Conservation (phyloP, 2,888 invertebrate genomes). For the Xanthia togata region DNA sequence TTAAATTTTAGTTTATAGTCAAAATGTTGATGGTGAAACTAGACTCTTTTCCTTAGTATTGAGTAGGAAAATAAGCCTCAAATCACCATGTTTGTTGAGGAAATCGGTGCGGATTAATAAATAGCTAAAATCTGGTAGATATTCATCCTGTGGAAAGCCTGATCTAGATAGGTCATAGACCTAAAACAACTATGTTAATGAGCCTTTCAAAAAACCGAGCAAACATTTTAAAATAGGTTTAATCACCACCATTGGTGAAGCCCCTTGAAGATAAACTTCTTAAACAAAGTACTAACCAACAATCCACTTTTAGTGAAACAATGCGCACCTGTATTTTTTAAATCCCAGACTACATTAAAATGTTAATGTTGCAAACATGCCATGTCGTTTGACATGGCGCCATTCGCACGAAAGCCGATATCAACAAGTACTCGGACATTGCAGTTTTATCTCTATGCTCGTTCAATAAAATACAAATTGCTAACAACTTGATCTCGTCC, state of each 20-base stretch:
- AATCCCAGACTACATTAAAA: conserved; percentile 42
- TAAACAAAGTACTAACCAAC: neutral
- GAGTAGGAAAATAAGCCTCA: neutral
- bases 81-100: neutral
- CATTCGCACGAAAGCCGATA: conserved; percentile 41
- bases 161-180: neutral
- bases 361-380: conserved; percentile 46
- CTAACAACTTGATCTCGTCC: conserved; percentile 26
- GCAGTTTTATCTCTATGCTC: conserved; percentile 52
- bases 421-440: conserved; percentile 48
- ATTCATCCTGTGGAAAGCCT: neutral
- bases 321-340: conserved; percentile 33
- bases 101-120: neutral
- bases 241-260: neutral
- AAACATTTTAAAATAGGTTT: neutral
- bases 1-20: too few species aligned
- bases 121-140: neutral
- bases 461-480: conserved; percentile 53
- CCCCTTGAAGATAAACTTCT: neutral
- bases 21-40: neutral
- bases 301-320: conserved; percentile 31
- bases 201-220: neutral
- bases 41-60: neutral
- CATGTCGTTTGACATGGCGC: conserved; percentile 59
- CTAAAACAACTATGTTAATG: neutral